Evolutionary conservation across 1,140 invertebrate species (phyloP), one percentile per base, ranked within the genome.

Genomic region (Bombus balteatus): DNA sequence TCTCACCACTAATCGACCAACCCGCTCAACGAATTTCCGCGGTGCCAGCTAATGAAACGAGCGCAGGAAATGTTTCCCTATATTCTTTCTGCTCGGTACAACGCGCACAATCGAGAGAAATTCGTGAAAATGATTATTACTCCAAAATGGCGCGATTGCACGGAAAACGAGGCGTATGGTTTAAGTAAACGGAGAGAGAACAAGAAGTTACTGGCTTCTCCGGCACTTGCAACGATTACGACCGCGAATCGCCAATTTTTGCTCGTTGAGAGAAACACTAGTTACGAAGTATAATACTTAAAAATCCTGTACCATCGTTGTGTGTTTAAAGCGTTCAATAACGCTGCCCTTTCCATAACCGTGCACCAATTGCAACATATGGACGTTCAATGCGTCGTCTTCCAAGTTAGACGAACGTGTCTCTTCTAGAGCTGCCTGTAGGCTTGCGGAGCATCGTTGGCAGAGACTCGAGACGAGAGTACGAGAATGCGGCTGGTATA

Each of bases 251-350:
- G 88, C 53, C 77, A 72, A 90, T 90, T 72, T 66, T 77, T 83
- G 80, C 71, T 65, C 73, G 39, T 88, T 59, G 37, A 66, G 82
- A 74, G 39, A n/a, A 57, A 57, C 86, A 39, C 75, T 82, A 86
- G 90, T 88, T 89, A 80, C 84, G 12, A 70, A 57, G n/a, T n/a
- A n/a, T n/a, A n/a, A 70, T 72, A 59, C 81, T 86, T 88, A 88
- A 86, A 90, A 88, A 90, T 32, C 32, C 34, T 34, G 12, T 15
- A 25, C 9, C 25, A 3, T 1, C 32, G n/a, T 4, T n/a, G n/a
- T 1, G 41, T 3, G 77, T 41, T 37, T 3, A 22, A 53, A 22
- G 47, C 77, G 12, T 59, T 62, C 34, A 8, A 37, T 37, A 57
- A 37, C 43, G 22, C 1, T 22, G 22, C 53, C 32, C 34, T 57